A percentile compares a stretch with the other conserved stretches of the same genome.
phyloP scores from a whole-genome alignment of 2,113 vertebrate species.

The Globicephala melas region DNA sequence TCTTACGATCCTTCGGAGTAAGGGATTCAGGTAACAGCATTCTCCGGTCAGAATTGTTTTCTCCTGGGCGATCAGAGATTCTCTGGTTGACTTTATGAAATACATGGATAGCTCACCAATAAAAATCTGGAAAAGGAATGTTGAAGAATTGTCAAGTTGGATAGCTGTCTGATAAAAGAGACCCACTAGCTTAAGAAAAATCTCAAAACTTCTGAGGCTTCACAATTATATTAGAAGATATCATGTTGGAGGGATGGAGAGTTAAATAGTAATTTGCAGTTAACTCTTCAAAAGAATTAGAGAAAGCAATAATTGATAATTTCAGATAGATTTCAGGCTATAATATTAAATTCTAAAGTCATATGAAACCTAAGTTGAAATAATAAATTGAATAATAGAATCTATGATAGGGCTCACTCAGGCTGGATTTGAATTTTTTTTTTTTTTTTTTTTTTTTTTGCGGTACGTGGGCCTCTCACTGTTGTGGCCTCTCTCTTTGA shows the following conservation, averaged over 20 bases:
- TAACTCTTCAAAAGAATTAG: not conserved
- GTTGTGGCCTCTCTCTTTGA: too few species aligned
- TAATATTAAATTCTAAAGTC: not conserved
- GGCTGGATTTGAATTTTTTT: not conserved
- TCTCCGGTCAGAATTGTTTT: conserved; percentile 98
- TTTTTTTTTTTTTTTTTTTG: too few species aligned
- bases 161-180: not conserved
- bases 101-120: conserved; percentile 98
- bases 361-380: not conserved
- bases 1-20: conserved; percentile 94
- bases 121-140: conserved; percentile 88
- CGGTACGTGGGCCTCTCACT: too few species aligned
- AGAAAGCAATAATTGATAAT: not conserved
- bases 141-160: conserved; percentile 48
- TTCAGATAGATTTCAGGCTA: not conserved
- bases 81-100: conserved; percentile 96
- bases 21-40: conserved; percentile 98
- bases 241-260: not conserved
- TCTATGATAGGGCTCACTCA: not conserved
- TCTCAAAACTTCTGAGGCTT: not conserved
- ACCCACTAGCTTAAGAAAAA: not conserved
- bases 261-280: not conserved
- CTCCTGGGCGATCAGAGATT: conserved; percentile 93
- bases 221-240: not conserved
- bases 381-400: not conserved